Percentiles rank a stretch among this genome's conserved stretches.
Conservation (phyloP, 2,797 vertebrate species). For the Sebastes reedi region DNA sequence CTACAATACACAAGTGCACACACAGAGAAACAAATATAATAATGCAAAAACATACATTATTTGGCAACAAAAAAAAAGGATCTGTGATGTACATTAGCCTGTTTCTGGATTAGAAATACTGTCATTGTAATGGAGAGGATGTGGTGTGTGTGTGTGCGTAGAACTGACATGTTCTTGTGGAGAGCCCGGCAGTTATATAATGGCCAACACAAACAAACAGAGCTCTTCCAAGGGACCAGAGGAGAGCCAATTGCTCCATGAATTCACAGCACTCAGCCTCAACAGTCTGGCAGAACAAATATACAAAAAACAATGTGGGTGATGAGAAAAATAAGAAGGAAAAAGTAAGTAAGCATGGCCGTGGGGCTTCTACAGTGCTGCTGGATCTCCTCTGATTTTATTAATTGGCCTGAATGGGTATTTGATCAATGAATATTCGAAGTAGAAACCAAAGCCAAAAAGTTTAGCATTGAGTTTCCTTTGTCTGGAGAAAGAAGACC, state of each 20-base stretch:
- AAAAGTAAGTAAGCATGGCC: neutral
- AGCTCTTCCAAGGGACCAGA: constrained; percentile 58
- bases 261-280: constrained; percentile 57
- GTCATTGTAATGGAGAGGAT: constrained; percentile 38
- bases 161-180: constrained; percentile 48
- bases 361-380: neutral
- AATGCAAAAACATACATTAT: constrained; percentile 2
- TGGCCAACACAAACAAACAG: constrained; percentile 73
- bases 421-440: neutral
- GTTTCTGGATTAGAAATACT: constrained; percentile 41
- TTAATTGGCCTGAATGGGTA: neutral
- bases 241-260: constrained; percentile 56
- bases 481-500: neutral
- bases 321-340: constrained; percentile 6
- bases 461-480: neutral
- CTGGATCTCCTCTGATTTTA: neutral
- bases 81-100: constrained; percentile 5
- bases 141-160: constrained; percentile 3
- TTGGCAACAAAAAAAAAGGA: neutral
- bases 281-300: constrained; percentile 49
- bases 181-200: constrained; percentile 66
- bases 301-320: constrained; percentile 13
- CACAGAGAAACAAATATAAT: neutral
- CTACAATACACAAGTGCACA: neutral
- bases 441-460: neutral